These are phyloP conservation scores for Scotopteryx bipunctaria DNA, from an alignment of 2,888 invertebrate genomes.

Conservation along the genomic window DNA sequence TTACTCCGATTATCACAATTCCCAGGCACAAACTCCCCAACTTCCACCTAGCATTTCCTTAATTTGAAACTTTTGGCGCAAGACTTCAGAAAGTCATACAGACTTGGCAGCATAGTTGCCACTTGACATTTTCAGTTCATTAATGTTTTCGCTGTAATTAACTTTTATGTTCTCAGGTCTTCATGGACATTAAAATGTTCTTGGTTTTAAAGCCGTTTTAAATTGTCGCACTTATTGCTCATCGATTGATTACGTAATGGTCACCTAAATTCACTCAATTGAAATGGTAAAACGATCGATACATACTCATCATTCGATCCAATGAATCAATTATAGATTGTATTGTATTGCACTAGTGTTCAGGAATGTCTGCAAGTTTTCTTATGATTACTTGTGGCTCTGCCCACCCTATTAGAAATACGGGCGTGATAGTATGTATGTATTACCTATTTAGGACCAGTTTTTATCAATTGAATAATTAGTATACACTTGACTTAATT, in stretches of 20 bases:
- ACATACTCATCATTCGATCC: slow-evolving; percentile 35
- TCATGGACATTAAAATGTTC: slow-evolving; percentile 11
- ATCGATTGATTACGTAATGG: slow-evolving; percentile 27
- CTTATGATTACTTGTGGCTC: too few relatives aligned
- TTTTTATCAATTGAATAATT: slow-evolving; percentile 30
- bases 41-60: slow-evolving; percentile 35
- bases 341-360: slow-evolving; percentile 27
- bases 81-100: slow-evolving; percentile 35
- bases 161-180: slow-evolving; percentile 27
- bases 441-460: slow-evolving; percentile 27
- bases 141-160: slow-evolving; percentile 31
- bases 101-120: slow-evolving; percentile 36
- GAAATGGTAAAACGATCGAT: slow-evolving; percentile 30
- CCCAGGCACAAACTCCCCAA: slow-evolving; percentile 26
- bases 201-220: slow-evolving; percentile 4
- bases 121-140: slow-evolving; percentile 36
- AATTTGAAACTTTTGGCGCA: slow-evolving; percentile 36
- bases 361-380: too few relatives aligned
- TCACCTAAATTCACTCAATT: slow-evolving; percentile 32
- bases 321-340: slow-evolving; percentile 34
- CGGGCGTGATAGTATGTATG: too few relatives aligned
- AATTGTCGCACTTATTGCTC: slow-evolving; percentile 19
- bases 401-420: too few relatives aligned
- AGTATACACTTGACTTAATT: slow-evolving; percentile 28
- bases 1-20: slow-evolving; percentile 30